Evolutionary conservation across 1,140 invertebrate genomes (phyloP).

Genomic region (Carposina sasakii): DNA sequence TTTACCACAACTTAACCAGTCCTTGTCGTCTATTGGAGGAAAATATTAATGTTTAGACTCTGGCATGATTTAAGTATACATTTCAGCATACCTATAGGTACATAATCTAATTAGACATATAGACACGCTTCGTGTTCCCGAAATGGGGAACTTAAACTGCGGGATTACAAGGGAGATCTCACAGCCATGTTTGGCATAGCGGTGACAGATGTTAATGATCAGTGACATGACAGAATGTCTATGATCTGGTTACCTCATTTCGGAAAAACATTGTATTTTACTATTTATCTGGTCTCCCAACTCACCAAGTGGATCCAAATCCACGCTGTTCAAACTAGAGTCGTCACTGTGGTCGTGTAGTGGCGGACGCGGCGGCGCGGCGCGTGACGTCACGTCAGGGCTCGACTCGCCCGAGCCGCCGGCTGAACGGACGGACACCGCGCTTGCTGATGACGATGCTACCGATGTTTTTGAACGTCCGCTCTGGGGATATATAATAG

Average conservation of each 20-base stretch:
- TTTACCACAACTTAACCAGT: constrained; percentile 70
- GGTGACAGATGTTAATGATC: too few species aligned
- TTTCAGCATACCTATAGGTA: too few species aligned
- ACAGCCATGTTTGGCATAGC: too few species aligned
- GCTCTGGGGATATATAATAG: constrained; percentile 68
- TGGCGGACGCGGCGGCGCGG: constrained; percentile 63
- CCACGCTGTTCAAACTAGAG: constrained; percentile 75
- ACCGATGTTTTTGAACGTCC: constrained; percentile 75
- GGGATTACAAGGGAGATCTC: too few species aligned
- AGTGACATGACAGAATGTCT: too few species aligned
- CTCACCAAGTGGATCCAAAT: constrained; percentile 73
- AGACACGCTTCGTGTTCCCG: too few species aligned
- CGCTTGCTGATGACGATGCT: constrained; percentile 68
- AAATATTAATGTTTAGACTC: too few species aligned
- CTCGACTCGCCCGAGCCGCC: constrained; percentile 70
- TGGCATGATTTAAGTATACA: too few species aligned
- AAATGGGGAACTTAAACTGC: too few species aligned
- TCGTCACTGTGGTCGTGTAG: constrained; percentile 74
- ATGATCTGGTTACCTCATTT: too few species aligned
- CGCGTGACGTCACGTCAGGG: constrained; percentile 74
- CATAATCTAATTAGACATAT: too few species aligned
- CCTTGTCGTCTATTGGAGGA: constrained; percentile 63
- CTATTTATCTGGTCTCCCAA: constrained; percentile 8
- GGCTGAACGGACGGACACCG: constrained; percentile 68
- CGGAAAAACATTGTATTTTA: too few species aligned